Conservation (phyloP, 2,113 vertebrate species). For the Tetrao urogallus region DNA sequence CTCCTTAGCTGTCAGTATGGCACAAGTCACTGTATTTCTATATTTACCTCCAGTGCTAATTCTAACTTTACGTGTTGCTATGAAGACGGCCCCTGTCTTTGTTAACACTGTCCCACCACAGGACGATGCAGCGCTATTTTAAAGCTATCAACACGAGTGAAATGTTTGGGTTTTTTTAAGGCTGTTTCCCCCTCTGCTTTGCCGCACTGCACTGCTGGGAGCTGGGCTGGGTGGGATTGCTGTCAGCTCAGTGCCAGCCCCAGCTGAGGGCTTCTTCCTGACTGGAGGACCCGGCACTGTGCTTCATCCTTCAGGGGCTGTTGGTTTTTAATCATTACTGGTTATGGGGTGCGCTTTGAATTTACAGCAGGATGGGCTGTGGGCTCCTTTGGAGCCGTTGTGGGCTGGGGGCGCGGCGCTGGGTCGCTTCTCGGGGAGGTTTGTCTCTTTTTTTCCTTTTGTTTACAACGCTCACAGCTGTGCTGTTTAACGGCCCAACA, state of each 20-base stretch:
- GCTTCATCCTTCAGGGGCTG: slow-evolving; percentile 16
- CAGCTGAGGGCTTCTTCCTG: neutral
- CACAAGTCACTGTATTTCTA: slow-evolving; percentile 73
- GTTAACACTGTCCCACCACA: slow-evolving; percentile 79
- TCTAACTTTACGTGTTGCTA: slow-evolving; percentile 76
- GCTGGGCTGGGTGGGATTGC: too few relatives aligned
- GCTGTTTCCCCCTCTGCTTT: slow-evolving; percentile 69
- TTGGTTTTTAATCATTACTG: neutral
- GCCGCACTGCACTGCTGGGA: slow-evolving; percentile 25
- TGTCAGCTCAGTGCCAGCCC: neutral
- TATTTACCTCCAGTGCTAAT: slow-evolving; percentile 74
- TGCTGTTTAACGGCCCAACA: slow-evolving; percentile 59
- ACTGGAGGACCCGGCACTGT: slow-evolving; percentile 59
- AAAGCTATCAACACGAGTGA: slow-evolving; percentile 76
- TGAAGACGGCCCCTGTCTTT: slow-evolving; percentile 73
- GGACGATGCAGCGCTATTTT: slow-evolving; percentile 74
- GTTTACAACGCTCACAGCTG: slow-evolving; percentile 6
- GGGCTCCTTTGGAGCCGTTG: neutral
- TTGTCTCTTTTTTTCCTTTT: neutral
- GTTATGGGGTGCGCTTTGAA: slow-evolving; percentile 24
- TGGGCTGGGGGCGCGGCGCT: too few relatives aligned
- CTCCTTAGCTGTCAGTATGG: slow-evolving; percentile 72
- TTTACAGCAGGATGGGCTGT: slow-evolving; percentile 73
- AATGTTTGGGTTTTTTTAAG: slow-evolving; percentile 2
- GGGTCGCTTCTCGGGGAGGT: slow-evolving; percentile 41